Base-by-base conservation (phyloP, 2,113 vertebrate species). In the Tylochromis polylepis region DNA sequence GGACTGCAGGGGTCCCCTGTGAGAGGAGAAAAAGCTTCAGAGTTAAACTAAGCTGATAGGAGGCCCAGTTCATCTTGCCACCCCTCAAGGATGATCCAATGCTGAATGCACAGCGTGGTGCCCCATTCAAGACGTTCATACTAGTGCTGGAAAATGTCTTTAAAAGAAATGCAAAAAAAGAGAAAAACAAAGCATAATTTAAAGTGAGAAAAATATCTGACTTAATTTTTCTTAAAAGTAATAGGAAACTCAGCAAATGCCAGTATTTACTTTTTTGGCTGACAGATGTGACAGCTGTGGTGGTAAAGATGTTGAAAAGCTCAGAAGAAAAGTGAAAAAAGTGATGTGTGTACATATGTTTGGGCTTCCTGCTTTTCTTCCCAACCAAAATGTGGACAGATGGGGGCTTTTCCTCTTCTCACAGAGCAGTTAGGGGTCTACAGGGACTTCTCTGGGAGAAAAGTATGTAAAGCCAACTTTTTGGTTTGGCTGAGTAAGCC, bases 291-390 rank as follows among this genome's bases (percentile, higher is more conserved):
- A 16, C 11, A 43, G 6, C 14, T 5, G 46, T 34, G 29, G 57
- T 15, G n/a, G 57, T 43, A 2, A 58, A 72, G 60, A 75, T 65
- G 60, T 77, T 79, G 43, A 79, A 29, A 84, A 81, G 29, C 46
- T 38, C 36, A 75, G 43, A 55, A 79, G 82, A 82, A 10, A 82
- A 49, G 11, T 2, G 4, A 79, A 85, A 82, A 10, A 82, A 49
- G 11, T 2, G 4, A 29, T 46, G 51, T 8, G 41, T 7, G 3
- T 82, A 16, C 46, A 43, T 38, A 53, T 83, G 56, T 77, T 83
- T 83, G 60, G 34, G 7, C 55, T 92, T 92, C 88, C 84, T 87
- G 81, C 83, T 88, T 86, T 79, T 49, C 55, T 79, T 31, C 60
- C 29, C 24, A 51, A 72, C 43, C 82, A 79, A 82, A 57, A 87